These are phyloP conservation scores for Odontocolon sp. DNA, from an alignment of 2,888 invertebrate genomes.

Conservation along the genomic window DNA sequence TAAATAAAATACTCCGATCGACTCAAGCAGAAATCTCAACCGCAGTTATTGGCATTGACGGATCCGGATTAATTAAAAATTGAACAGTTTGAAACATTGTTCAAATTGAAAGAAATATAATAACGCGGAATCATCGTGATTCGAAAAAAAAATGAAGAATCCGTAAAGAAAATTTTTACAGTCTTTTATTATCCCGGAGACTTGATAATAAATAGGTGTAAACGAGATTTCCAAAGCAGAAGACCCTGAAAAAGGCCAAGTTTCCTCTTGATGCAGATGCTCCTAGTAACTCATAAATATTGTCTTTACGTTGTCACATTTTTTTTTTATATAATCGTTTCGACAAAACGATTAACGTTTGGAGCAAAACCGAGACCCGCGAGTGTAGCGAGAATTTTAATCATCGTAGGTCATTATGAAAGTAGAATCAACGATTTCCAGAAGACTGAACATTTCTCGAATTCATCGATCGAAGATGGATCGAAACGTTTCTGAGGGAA, in stretches of 20 bases:
- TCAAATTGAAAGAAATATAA: no score
- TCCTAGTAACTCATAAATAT: not conserved
- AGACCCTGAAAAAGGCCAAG: not conserved
- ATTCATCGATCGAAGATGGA: not conserved
- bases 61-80: no score
- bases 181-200: not conserved
- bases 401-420: conserved; percentile 5
- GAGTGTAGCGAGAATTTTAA: no score
- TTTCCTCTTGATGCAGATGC: conserved; percentile 3
- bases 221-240: conserved; percentile 13
- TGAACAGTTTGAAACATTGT: no score
- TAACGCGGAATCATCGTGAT: no score
- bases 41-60: no score
- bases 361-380: conserved; percentile 14
- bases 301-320: not conserved
- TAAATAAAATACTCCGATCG: no score
- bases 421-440: conserved; percentile 4
- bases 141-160: no score
- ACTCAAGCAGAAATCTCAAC: no score
- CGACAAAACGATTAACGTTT: conserved; percentile 30
- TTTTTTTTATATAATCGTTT: conserved; percentile 15
- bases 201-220: not conserved
- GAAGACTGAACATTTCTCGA: conserved; percentile 1
- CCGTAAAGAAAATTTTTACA: no score
- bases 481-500: not conserved